These are phyloP conservation scores for Ophion slaviceki DNA, from an alignment of 2,888 invertebrate genomes.

Conservation along the genomic window DNA sequence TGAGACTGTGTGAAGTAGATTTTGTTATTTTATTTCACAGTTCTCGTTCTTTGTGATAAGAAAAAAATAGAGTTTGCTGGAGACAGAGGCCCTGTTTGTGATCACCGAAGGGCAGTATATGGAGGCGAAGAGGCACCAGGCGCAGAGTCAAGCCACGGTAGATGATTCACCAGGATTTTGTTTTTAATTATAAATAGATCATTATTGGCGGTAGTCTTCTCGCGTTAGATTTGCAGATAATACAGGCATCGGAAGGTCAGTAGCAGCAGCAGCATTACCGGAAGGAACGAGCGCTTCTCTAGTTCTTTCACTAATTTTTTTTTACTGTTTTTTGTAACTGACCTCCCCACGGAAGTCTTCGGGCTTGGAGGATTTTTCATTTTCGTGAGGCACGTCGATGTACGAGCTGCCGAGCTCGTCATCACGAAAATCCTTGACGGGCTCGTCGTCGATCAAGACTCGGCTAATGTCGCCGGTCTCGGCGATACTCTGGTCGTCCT, in stretches of 20 bases:
- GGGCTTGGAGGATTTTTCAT: slow-evolving; percentile 32
- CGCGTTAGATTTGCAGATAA: slow-evolving; percentile 60
- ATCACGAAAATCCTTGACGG: slow-evolving; percentile 15
- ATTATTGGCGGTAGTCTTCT: slow-evolving; percentile 52
- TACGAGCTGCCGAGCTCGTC: slow-evolving; percentile 3
- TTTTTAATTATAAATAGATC: slow-evolving; percentile 45
- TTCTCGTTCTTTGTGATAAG: slow-evolving; percentile 43
- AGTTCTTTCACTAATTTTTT: slow-evolving; percentile 44
- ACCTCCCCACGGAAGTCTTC: slow-evolving; percentile 65
- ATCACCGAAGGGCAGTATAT: slow-evolving; percentile 51
- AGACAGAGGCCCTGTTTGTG: slow-evolving; percentile 30
- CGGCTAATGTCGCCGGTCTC: slow-evolving; percentile 54
- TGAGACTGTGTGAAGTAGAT: slow-evolving; percentile 49
- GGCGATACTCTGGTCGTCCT: slow-evolving; percentile 65
- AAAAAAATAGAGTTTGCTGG: slow-evolving; percentile 41
- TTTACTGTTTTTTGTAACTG: slow-evolving; percentile 58
- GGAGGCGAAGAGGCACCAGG: slow-evolving; percentile 58
- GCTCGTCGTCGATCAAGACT: slow-evolving; percentile 32
- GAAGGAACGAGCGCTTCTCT: slow-evolving; percentile 44
- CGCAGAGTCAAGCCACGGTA: slow-evolving; percentile 62
- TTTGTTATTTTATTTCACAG: slow-evolving; percentile 39
- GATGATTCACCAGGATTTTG: slow-evolving; percentile 49
- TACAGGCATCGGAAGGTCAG: slow-evolving; percentile 48
- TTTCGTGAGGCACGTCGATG: slow-evolving; percentile 22
- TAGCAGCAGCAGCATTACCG: slow-evolving; percentile 48